Evolutionary conservation across 1,140 invertebrate genomes (phyloP), one percentile per base, ranked within the genome.

Genomic region (Medauroidea extradentata): DNA sequence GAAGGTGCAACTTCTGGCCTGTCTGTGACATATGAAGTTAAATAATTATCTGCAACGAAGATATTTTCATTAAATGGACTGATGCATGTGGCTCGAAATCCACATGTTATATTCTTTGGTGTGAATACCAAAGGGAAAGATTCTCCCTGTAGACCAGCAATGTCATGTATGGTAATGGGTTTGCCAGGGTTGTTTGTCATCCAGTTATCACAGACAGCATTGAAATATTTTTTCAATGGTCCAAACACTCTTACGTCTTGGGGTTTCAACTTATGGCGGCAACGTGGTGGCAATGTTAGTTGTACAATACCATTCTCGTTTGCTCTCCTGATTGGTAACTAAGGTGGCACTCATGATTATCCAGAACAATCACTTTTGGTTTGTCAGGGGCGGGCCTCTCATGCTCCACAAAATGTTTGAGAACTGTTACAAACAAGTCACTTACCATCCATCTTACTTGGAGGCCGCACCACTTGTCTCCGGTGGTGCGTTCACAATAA

Each of bases 231-330:
- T 19, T 78, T 77, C 13, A 77, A 73, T 7, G 73, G 69, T 0
- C 65, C 68, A 65, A 63, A 75, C 7, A 79, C 65, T 5, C 66
- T 65, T 0, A 73, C 65, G 60, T 81, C 79, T 1, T 80, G 59
- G 0, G 78, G 78, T 59, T 80, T 78, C 23, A 78, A 43, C 58
- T 75, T 74, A 55, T 77, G 73, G 23, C 69, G 68, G 29, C 64
- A 67, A 51, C 75, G 71, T 7, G 73, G 73, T 9, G 70, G 71
- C 16, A 78, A 63, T 16, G 73, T 70, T 7, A 76, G 59, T 60
- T 75, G 42, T 8, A 68, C 61, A n/a, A 77, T 63, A 3, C 66
- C 65, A 61, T 71, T 69, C 19, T 68, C 65, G 67, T 67, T 19
- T 62, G 53, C 52, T 65, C 44, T 8, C 70, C 7, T 13, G 59